phyloP scores from a whole-genome alignment of 2,113 vertebrate genomes.

The Plestiodon gilberti region DNA sequence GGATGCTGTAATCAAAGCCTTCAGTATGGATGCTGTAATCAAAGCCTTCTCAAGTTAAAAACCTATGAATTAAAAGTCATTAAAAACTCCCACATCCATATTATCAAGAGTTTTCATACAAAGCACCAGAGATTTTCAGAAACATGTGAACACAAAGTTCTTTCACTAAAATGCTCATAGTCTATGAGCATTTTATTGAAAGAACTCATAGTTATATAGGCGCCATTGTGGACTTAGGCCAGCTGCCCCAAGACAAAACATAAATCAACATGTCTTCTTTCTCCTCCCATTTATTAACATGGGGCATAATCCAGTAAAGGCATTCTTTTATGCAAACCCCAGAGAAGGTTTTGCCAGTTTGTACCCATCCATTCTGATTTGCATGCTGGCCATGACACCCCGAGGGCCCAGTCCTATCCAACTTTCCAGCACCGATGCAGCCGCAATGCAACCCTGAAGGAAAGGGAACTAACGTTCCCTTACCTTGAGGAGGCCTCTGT shows the following conservation, averaged over 20 bases:
- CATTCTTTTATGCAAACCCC: not conserved
- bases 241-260: too few species aligned
- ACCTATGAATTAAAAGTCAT: not conserved
- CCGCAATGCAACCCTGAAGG: too few species aligned
- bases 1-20: constrained; percentile 9
- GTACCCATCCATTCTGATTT: not conserved
- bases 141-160: not conserved
- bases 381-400: not conserved
- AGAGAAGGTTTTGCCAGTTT: not conserved
- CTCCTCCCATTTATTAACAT: not conserved
- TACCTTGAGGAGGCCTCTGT: too few species aligned
- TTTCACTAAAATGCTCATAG: not conserved
- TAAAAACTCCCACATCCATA: not conserved
- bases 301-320: not conserved
- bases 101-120: not conserved
- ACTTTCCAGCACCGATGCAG: too few species aligned
- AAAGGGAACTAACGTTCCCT: too few species aligned
- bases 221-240: not conserved
- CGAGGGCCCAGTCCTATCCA: too few species aligned
- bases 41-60: not conserved
- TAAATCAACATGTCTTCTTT: not conserved
- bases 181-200: too few species aligned
- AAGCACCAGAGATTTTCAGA: not conserved
- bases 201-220: not conserved
- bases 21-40: constrained; percentile 4